Conservation (phyloP, 1,140 invertebrate genomes). For the Dendroctonus valens region DNA sequence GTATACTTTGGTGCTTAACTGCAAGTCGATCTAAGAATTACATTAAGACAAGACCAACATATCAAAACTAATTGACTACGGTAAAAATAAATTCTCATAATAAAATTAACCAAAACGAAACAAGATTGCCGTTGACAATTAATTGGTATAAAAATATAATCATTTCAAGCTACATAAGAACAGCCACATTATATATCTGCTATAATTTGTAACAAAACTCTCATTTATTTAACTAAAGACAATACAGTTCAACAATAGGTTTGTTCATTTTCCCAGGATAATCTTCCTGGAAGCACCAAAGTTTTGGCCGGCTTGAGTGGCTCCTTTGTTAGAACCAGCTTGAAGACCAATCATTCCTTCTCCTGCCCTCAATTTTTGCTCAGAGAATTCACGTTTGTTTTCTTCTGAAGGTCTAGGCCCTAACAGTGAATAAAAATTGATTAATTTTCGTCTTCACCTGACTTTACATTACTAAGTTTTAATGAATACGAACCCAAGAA, state of each 20-base stretch:
- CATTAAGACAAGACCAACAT: too few species aligned
- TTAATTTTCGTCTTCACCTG: not conserved
- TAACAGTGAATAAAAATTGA: conserved; percentile 12
- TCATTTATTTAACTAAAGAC: conserved; percentile 1
- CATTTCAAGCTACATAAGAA: too few species aligned
- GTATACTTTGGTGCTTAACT: too few species aligned
- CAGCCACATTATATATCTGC: not conserved
- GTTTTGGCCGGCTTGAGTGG: conserved; percentile 84
- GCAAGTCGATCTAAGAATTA: too few species aligned
- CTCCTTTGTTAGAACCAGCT: conserved; percentile 88
- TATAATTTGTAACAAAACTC: conserved; percentile 9
- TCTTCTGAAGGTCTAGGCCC: conserved; percentile 84
- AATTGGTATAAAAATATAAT: too few species aligned
- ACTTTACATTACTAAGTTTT: not conserved
- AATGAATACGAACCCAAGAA: conserved; percentile 52
- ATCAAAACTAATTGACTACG: too few species aligned
- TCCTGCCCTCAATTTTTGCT: conserved; percentile 82
- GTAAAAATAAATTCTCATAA: too few species aligned
- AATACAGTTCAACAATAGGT: not conserved
- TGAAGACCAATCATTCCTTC: conserved; percentile 87
- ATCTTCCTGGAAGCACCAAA: conserved; percentile 86
- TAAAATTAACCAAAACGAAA: too few species aligned
- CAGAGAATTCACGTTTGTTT: conserved; percentile 84
- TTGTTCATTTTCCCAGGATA: conserved; percentile 71
- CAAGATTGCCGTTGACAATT: too few species aligned